Evolutionary conservation across 2,797 vertebrate genomes (phyloP), one percentile per base, ranked within the genome.

Genomic region (Rhinoraja longicauda): DNA sequence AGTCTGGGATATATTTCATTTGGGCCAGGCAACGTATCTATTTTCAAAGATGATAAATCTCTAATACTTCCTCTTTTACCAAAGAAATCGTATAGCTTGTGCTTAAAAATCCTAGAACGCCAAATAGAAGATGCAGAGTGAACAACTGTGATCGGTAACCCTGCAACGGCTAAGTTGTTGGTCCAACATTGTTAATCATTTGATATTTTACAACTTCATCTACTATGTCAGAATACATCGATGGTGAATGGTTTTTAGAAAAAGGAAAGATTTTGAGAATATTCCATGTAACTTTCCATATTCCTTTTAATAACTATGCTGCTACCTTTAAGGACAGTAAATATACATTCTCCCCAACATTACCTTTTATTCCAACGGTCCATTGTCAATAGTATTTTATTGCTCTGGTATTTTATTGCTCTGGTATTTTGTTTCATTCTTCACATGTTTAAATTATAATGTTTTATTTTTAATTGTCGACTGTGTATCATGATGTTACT

Each of bases 41-140:
- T 67, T 67, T 67, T 10, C 64, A 67, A 10, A 67, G 64, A 67
- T 67, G 64, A 67, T 67, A 67, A 10, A 67, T 45, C 5, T 10
- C 64, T 67, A 67, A 67, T 67, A 67, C 64, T 67, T 10, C 17
- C 91, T 36, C 73, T 88, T 59, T 1, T 29, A 62, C 4, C 64
- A 84, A 94, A 93, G 94, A 84, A 88, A 93, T 93, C 90, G 93
- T 93, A 94, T 93, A 93, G 78, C 77, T 93, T 84, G 13, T 79
- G 45, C 81, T 59, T 26, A 17, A 78, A n/a, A 32, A 17, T 78
- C 3, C 32, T 15, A 78, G 75, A 4, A 6, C 17, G 45, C 15
- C 81, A 29, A 45, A 29, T 81, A 82, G 45, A 62, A 62, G 57
- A 62, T 86, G 57, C 13, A 62, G 32, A 88, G 1, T n/a, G 32